These are phyloP conservation scores for Canis aureus DNA, from an alignment of 2,113 vertebrate species.

Conservation along the genomic window DNA sequence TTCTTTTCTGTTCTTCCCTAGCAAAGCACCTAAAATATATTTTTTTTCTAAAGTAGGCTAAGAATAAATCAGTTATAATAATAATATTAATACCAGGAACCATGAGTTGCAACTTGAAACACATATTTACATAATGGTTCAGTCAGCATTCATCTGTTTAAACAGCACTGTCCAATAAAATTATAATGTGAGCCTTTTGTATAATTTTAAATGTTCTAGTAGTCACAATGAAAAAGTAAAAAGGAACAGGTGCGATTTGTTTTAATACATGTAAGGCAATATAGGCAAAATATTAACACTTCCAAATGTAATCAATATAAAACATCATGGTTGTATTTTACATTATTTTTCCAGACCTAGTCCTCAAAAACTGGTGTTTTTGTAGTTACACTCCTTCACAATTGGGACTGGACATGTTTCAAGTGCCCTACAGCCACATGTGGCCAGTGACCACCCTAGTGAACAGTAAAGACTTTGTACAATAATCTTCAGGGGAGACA, in stretches of 20 bases:
- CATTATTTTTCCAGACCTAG: not conserved
- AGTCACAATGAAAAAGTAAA: not conserved
- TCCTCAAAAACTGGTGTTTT: not conserved
- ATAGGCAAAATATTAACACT: slow-evolving; percentile 2
- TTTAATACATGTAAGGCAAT: not conserved
- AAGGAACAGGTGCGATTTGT: not conserved
- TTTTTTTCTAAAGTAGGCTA: not conserved
- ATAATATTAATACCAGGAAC: not conserved
- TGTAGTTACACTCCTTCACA: not conserved
- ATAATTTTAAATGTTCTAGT: not conserved
- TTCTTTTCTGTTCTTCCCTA: not conserved
- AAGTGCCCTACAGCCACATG: not conserved
- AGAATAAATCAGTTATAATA: not conserved
- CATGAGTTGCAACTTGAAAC: not conserved
- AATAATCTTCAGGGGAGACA: not conserved
- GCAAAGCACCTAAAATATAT: not conserved
- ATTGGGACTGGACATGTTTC: not conserved
- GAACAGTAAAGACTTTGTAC: not conserved
- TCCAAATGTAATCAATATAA: slow-evolving; percentile 40
- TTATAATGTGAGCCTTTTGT: not conserved
- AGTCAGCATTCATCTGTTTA: not conserved
- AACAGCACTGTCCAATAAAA: not conserved
- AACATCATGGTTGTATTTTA: not conserved
- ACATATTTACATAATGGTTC: not conserved
- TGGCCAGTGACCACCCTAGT: not conserved